Conservation (phyloP, 2,888 invertebrate species). For the Agrotis exclamationis region DNA sequence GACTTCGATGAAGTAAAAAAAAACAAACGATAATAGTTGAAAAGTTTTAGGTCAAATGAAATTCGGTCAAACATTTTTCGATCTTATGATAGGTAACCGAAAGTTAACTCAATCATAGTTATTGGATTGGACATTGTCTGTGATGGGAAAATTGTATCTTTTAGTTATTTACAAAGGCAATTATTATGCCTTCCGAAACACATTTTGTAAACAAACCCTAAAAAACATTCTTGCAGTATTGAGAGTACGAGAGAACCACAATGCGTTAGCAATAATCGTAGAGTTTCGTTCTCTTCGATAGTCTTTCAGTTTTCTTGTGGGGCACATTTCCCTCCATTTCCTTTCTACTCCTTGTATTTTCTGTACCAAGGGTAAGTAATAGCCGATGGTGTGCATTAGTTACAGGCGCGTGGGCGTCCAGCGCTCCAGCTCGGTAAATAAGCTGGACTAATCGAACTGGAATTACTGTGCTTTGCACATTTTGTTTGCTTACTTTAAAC, state of each 20-base stretch:
- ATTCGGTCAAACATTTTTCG: too few relatives aligned
- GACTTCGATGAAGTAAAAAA: too few relatives aligned
- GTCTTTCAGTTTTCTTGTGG: too few relatives aligned
- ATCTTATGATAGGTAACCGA: too few relatives aligned
- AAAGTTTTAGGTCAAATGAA: too few relatives aligned
- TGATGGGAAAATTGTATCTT: too few relatives aligned
- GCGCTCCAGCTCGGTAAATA: constrained; percentile 64
- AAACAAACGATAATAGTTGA: too few relatives aligned
- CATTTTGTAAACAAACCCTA: background rate
- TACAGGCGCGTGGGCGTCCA: constrained; percentile 83
- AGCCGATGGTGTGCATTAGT: constrained; percentile 83
- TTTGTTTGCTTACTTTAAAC: constrained; percentile 20
- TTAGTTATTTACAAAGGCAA: background rate
- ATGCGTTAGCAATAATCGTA: too few relatives aligned
- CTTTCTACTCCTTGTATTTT: constrained; percentile 37
- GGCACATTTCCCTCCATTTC: constrained; percentile 19
- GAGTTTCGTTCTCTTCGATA: too few relatives aligned
- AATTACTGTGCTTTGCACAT: constrained; percentile 39
- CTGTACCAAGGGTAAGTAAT: constrained; percentile 80
- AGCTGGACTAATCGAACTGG: constrained; percentile 66
- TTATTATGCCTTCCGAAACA: background rate
- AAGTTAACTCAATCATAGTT: too few relatives aligned
- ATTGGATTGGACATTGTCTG: too few relatives aligned
- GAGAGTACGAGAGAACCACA: too few relatives aligned
- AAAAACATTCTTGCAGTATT: background rate